phyloP scores from a whole-genome alignment of 2,888 invertebrate genomes.

The Rosalia funebris region DNA sequence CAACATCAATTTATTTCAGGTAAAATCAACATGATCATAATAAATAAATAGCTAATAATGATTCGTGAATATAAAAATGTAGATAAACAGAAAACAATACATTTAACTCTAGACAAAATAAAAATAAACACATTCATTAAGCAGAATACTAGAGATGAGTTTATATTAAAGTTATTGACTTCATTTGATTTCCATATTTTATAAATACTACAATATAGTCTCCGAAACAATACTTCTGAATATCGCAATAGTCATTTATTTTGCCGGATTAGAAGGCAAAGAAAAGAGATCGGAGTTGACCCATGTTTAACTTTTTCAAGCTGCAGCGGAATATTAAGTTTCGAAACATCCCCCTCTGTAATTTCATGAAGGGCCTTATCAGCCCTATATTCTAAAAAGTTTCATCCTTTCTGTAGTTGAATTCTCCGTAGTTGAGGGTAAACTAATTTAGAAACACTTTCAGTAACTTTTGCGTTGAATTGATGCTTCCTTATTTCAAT shows the following conservation, averaged over 20 bases:
- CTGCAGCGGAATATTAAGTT: slow-evolving; percentile 10
- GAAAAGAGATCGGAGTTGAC: background rate
- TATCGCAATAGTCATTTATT: background rate
- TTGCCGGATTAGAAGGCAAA: background rate
- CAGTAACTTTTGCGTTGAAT: slow-evolving; percentile 21
- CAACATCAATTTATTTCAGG: too few species aligned
- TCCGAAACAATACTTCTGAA: background rate
- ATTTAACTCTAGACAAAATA: too few species aligned
- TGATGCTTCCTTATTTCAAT: slow-evolving; percentile 40
- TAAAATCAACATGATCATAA: too few species aligned
- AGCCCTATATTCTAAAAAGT: slow-evolving; percentile 32
- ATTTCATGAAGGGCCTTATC: slow-evolving; percentile 10
- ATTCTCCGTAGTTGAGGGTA: slow-evolving; percentile 22
- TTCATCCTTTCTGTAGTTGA: slow-evolving; percentile 28
- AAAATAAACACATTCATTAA: too few species aligned
- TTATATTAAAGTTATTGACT: too few species aligned
- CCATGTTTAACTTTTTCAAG: slow-evolving; percentile 9
- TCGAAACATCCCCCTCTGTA: slow-evolving; percentile 1
- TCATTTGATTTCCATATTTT: too few species aligned
- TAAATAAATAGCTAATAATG: too few species aligned
- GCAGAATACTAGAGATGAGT: too few species aligned
- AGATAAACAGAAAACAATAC: too few species aligned
- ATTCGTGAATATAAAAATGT: too few species aligned
- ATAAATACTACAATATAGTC: background rate
- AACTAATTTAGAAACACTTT: slow-evolving; percentile 32